These are phyloP conservation scores for Meiosimyza decipiens DNA, from an alignment of 2,888 invertebrate species.

Conservation along the genomic window DNA sequence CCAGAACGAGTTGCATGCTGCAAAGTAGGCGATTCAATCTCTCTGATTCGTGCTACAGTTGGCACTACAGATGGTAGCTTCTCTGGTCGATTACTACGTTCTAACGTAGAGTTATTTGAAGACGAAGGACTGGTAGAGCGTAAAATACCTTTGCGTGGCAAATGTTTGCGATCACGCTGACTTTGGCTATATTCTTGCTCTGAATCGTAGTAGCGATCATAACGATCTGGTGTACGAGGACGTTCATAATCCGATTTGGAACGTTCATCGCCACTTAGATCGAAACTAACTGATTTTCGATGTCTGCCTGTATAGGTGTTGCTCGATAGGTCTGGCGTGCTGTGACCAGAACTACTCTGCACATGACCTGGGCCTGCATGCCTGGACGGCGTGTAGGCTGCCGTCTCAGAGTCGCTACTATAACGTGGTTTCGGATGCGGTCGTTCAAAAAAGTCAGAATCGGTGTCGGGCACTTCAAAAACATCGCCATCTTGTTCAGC, in stretches of 20 bases:
- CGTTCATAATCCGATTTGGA: constrained; percentile 63
- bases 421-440: constrained; percentile 47
- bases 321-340: constrained; percentile 56
- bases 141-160: constrained; percentile 64
- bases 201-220: constrained; percentile 60
- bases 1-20: constrained; percentile 50
- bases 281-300: constrained; percentile 67
- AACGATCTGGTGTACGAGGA: constrained; percentile 50
- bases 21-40: constrained; percentile 61
- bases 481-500: constrained; percentile 48
- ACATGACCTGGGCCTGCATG: constrained; percentile 31
- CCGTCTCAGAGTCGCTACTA: constrained; percentile 63
- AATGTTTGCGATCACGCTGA: constrained; percentile 37
- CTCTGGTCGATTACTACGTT: constrained; percentile 54
- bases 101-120: constrained; percentile 58
- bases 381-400: constrained; percentile 50
- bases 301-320: constrained; percentile 52
- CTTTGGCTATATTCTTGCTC: constrained; percentile 59
- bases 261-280: constrained; percentile 65
- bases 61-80: constrained; percentile 57
- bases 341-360: constrained; percentile 58
- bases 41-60: constrained; percentile 62
- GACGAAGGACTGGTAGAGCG: constrained; percentile 64
- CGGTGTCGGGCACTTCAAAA: constrained; percentile 53
- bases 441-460: constrained; percentile 57